Evolutionary conservation across 2,797 vertebrate genomes (phyloP).

Genomic region (Sternarchorhynchus goeldii): DNA sequence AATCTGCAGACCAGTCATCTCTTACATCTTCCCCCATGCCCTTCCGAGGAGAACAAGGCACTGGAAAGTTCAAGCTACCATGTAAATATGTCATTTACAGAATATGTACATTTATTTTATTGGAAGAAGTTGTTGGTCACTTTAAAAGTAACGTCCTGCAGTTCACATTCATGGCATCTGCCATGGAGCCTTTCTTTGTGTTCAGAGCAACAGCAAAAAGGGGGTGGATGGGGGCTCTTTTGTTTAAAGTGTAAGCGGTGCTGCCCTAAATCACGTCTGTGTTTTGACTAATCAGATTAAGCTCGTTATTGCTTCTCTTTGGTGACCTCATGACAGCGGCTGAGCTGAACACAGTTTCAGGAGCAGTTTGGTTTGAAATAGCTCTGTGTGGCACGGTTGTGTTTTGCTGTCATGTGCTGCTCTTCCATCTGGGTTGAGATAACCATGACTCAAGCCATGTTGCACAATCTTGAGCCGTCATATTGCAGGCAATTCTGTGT

Average conservation of each 20-base stretch:
- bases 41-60: background rate
- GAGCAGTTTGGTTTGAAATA: conserved; percentile 1
- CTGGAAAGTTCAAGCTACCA: background rate
- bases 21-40: background rate
- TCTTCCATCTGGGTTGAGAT: background rate
- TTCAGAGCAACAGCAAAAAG: background rate
- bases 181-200: background rate
- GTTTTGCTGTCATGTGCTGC: background rate
- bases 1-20: conserved; percentile 12
- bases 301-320: conserved; percentile 27
- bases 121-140: background rate
- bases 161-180: background rate
- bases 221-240: background rate
- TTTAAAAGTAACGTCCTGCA: no score
- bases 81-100: no score
- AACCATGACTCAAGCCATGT: conserved; percentile 1
- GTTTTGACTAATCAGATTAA: conserved; percentile 45
- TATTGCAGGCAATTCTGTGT: background rate
- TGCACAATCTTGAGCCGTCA: background rate
- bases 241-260: conserved; percentile 29
- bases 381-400: background rate
- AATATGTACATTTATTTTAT: background rate
- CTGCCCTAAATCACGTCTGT: conserved; percentile 20
- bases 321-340: conserved; percentile 20
- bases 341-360: conserved; percentile 1